Conservation (phyloP, 2,113 vertebrate genomes). For the Gila orcuttii region DNA sequence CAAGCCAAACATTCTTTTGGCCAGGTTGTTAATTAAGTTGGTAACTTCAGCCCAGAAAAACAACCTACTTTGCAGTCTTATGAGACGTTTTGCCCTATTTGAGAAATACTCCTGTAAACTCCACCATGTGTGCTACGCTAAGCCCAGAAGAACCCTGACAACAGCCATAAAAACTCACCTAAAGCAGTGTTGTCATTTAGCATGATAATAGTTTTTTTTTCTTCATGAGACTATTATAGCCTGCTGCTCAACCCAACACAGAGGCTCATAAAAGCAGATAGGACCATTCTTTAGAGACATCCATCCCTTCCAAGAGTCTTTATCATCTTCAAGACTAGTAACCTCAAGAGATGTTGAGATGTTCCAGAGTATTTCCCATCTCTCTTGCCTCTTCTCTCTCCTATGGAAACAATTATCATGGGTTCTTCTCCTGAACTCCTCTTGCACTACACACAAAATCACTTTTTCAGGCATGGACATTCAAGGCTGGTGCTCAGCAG, state of each 20-base stretch:
- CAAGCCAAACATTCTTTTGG: not conserved
- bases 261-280: constrained; percentile 32
- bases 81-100: not conserved
- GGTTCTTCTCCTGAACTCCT: not conserved
- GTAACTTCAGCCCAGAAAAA: not conserved
- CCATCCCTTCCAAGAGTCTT: constrained; percentile 3
- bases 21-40: not conserved
- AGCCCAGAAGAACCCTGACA: constrained; percentile 28
- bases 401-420: constrained; percentile 4
- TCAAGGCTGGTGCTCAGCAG: not conserved
- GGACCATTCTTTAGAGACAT: constrained; percentile 1
- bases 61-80: not conserved
- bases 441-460: constrained; percentile 1
- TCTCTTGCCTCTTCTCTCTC: not conserved
- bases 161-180: constrained; percentile 37
- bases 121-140: not conserved
- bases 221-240: constrained; percentile 19
- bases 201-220: not conserved
- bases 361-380: not conserved
- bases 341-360: not conserved
- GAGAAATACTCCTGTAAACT: not conserved
- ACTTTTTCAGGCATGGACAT: constrained; percentile 26
- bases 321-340: constrained; percentile 5
- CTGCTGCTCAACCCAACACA: constrained; percentile 14
- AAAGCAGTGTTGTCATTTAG: constrained; percentile 27